Conservation (phyloP, 2,113 vertebrate genomes). For the Zingel zingel region DNA sequence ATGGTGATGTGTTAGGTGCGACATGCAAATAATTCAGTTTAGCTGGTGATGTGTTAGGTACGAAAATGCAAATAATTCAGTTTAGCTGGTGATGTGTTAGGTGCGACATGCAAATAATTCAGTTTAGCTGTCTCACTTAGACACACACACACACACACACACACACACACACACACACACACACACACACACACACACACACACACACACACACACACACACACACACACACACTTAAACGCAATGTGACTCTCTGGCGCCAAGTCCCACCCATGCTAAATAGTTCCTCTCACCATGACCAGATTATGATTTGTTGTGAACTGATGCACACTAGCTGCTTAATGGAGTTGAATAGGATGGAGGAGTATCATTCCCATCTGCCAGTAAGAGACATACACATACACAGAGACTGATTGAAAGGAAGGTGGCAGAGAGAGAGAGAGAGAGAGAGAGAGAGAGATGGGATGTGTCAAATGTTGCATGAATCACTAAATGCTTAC, state of each 20-base stretch:
- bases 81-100: conserved; percentile 13
- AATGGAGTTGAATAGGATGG: conserved; percentile 77
- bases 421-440: conserved; percentile 23
- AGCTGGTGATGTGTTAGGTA: conserved; percentile 21
- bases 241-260: conserved; percentile 44
- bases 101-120: conserved; percentile 33
- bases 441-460: conserved; percentile 8
- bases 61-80: conserved; percentile 27
- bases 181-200: neutral
- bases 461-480: conserved; percentile 70
- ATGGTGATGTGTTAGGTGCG: conserved; percentile 14
- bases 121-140: conserved; percentile 3
- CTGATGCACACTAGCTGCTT: conserved; percentile 70
- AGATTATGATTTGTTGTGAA: conserved; percentile 72
- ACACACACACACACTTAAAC: conserved; percentile 30
- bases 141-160: neutral
- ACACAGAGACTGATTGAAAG: conserved; percentile 37
- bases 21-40: conserved; percentile 30
- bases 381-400: conserved; percentile 44
- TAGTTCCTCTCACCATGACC: conserved; percentile 57
- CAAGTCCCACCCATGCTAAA: conserved; percentile 42
- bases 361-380: conserved; percentile 64
- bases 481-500: conserved; percentile 74
- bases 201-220: neutral
- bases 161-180: neutral